Conservation (phyloP, 1,140 invertebrate genomes). For the Glossosoma conforme region DNA sequence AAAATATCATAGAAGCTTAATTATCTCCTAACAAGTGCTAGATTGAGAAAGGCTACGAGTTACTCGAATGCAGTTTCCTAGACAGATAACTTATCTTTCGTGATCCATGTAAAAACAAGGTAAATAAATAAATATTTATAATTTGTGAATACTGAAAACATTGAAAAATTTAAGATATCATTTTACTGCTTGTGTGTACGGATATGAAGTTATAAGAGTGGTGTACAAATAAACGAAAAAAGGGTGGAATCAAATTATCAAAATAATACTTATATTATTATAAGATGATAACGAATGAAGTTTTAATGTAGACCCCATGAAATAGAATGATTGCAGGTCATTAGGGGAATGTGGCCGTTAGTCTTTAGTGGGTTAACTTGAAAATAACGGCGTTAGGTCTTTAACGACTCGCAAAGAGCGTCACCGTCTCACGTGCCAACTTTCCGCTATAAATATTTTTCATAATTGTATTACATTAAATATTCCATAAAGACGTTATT, state of each 20-base stretch:
- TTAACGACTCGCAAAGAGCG: constrained; percentile 13
- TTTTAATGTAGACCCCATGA: constrained; percentile 11
- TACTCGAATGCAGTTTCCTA: too few relatives aligned
- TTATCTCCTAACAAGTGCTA: too few relatives aligned
- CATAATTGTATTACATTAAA: neutral
- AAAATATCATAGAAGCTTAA: too few relatives aligned
- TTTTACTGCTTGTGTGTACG: too few relatives aligned
- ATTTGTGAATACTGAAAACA: too few relatives aligned
- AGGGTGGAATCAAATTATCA: neutral
- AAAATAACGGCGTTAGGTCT: constrained; percentile 17
- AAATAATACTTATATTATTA: constrained; percentile 8
- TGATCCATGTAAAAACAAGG: too few relatives aligned
- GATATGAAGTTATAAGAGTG: neutral
- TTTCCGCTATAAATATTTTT: neutral
- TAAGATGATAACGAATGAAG: constrained; percentile 16
- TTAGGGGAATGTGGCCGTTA: constrained; percentile 11
- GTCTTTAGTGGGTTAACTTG: constrained; percentile 22
- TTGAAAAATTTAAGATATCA: too few relatives aligned
- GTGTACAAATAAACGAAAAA: neutral
- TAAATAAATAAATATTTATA: too few relatives aligned
- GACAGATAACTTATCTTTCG: too few relatives aligned
- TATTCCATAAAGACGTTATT: neutral
- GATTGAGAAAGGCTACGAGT: too few relatives aligned
- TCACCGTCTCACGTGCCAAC: constrained; percentile 11
- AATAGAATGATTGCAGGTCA: constrained; percentile 21